Evolutionary conservation across 2,113 vertebrate genomes (phyloP).

Genomic region (Neoarius graeffei): DNA sequence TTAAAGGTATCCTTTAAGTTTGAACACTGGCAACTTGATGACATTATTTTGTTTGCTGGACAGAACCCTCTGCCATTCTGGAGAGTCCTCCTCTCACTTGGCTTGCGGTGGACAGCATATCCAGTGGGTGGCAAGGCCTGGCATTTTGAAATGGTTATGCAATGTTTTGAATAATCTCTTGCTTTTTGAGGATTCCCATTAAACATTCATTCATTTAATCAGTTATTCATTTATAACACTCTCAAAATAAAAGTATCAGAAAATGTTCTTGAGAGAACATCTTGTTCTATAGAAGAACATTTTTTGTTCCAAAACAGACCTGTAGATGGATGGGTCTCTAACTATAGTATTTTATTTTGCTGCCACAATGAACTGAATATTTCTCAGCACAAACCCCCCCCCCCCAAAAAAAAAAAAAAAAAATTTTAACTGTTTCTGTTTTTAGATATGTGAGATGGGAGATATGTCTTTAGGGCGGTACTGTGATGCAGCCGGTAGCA

Average conservation of each 20-base stretch:
- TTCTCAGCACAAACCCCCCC: neutral
- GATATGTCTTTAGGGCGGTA: neutral
- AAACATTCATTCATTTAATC: neutral
- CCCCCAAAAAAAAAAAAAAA: too few relatives aligned
- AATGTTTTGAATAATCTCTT: neutral
- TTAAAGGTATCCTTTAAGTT: neutral
- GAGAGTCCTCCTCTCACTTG: constrained; percentile 19
- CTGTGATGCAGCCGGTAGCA: neutral
- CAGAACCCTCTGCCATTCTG: neutral
- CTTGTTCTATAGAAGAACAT: neutral
- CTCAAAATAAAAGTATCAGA: neutral
- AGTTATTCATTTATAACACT: neutral
- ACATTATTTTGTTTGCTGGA: neutral
- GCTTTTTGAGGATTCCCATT: neutral
- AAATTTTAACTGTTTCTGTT: too few relatives aligned
- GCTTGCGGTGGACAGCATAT: constrained; percentile 16
- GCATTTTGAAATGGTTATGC: neutral
- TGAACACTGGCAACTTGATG: neutral
- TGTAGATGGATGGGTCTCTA: neutral
- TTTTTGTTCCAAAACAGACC: neutral
- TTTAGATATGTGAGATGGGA: neutral
- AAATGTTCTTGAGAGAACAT: neutral
- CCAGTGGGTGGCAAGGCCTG: constrained; percentile 4
- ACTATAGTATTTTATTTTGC: neutral
- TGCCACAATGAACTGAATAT: neutral